phyloP scores from a whole-genome alignment of 2,888 invertebrate species.

The Diplazon laetatorius region DNA sequence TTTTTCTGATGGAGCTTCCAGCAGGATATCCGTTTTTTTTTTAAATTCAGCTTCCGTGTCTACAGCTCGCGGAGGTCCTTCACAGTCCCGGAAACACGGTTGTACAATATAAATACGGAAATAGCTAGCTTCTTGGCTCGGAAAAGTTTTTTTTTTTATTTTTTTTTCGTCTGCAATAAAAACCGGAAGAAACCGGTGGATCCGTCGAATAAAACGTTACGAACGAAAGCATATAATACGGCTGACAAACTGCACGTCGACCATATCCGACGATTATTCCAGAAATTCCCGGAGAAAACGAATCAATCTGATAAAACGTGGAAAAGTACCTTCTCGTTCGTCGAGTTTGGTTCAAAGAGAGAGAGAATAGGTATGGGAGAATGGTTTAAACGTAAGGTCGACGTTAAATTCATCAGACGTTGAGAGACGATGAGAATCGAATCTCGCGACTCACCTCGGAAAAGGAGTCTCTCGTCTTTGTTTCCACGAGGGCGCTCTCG shows the following conservation, averaged over 20 bases:
- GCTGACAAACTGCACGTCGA: conserved; percentile 1
- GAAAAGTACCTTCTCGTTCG: not conserved
- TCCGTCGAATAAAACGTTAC: conserved; percentile 20
- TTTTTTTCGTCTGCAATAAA: conserved; percentile 21
- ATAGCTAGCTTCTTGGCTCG: not conserved
- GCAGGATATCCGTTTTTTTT: conserved; percentile 2
- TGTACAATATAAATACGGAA: conserved; percentile 36
- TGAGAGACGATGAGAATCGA: not conserved
- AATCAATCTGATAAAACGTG: conserved; percentile 59
- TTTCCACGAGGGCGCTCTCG: not conserved
- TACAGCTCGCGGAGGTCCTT: not conserved
- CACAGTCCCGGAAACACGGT: not conserved
- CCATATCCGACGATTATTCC: conserved; percentile 44
- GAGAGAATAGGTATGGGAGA: conserved; percentile 1
- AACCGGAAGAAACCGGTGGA: conserved; percentile 1
- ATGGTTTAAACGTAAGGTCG: conserved; percentile 5
- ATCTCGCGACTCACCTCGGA: not conserved
- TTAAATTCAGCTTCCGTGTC: not conserved
- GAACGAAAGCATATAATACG: conserved; percentile 26
- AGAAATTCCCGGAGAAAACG: conserved; percentile 48
- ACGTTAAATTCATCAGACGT: conserved; percentile 34
- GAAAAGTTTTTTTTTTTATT: conserved; percentile 1
- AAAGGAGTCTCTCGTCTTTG: conserved; percentile 16
- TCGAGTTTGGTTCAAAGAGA: not conserved
- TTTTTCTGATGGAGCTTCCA: conserved; percentile 9